phyloP scores from a whole-genome alignment of 2,113 vertebrate species.

The Edolisoma coerulescens region DNA sequence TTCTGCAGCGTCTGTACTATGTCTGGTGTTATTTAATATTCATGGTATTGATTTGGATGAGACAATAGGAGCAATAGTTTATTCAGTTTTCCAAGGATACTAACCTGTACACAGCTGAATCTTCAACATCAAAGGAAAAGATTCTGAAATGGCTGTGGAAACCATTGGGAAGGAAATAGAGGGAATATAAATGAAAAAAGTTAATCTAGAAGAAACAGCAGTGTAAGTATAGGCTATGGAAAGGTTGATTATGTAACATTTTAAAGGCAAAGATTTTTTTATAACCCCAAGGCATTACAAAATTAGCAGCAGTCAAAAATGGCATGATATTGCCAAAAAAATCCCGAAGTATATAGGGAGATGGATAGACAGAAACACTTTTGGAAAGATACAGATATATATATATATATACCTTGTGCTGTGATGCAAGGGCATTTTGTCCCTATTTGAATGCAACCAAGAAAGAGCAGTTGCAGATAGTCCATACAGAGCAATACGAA shows the following conservation, averaged over 20 bases:
- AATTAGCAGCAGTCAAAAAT: neutral
- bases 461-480: neutral
- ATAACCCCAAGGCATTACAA: neutral
- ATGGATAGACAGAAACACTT: neutral
- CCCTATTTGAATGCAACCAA: neutral
- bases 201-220: neutral
- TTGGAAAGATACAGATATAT: rapidly evolving
- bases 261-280: neutral
- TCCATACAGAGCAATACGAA: neutral
- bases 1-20: neutral
- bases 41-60: constrained; percentile 22
- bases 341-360: rapidly evolving
- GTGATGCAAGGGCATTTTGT: neutral
- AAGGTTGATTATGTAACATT: neutral
- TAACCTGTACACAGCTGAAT: neutral
- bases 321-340: neutral
- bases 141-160: neutral
- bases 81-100: neutral
- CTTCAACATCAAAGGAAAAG: neutral
- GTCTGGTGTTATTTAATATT: constrained; percentile 28
- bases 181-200: neutral
- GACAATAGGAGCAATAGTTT: neutral
- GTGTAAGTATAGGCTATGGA: neutral
- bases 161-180: neutral
- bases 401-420: neutral